Base-by-base conservation (phyloP, 2,797 vertebrate species). In the Glossophaga mutica region DNA sequence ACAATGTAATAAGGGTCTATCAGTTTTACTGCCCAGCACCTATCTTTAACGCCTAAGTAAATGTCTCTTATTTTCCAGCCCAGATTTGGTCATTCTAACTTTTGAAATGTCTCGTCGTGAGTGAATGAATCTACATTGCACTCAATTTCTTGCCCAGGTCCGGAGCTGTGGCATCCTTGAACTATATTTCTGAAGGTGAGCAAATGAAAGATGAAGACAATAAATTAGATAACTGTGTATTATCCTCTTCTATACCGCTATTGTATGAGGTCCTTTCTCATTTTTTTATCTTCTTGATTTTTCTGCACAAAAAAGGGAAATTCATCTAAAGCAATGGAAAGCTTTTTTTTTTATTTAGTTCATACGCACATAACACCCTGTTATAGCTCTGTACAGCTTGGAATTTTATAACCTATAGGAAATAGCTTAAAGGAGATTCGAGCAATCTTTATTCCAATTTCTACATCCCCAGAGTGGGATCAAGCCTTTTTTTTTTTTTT, bases 61-160 rank as follows among this genome's bases (percentile, higher is more conserved):
- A 90, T 96, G 81, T 96, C 46, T 59, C 68, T 65, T 92, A 92
- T 79, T 94, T 95, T 90, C 76, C 48, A 90, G 73, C 42, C n/a
- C 46, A 78, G 68, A 65, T 48, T 94, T 90, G 79, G 81, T 92
- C 81, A 95, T 90, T 96, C 46, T 81, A 88, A 96, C 93, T 94
- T 96, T 89, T 57, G 50, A 89, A 93, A 95, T 65, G n/a, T 57
- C 79, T 91, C 5, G 1, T 93, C 24, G 21, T 46, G 86, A 83
- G 22, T 9, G 19, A 77, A 67, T 73, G 19, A 73, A 67, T 78
- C 74, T 71, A 37, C 26, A 24, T 1, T 5, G 8, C 14, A 21
- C 55, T 65, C 2, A 9, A 9, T 73, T 88, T 71, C 62, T 88
- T 44, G 26, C 11, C 24, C 39, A 62, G n/a, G 14, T 74, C 70